A percentile compares a stretch with the other conserved stretches of the same genome.
These are phyloP conservation scores for Panagrolaimus sp. DNA, from an alignment of 1,140 invertebrate genomes.

Conservation along the genomic window DNA sequence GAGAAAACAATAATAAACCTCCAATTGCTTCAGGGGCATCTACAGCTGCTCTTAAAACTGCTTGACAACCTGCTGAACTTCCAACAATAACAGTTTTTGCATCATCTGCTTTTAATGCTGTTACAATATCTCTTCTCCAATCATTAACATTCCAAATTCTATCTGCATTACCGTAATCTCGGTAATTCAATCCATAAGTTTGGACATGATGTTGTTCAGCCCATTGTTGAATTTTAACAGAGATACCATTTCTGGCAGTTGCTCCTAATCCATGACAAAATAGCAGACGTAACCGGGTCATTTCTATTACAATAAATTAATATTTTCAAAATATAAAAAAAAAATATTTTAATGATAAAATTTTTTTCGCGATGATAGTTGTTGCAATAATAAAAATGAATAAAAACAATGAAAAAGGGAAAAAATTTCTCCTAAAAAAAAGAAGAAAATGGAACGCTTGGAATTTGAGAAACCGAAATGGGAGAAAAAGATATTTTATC, in stretches of 20 bases:
- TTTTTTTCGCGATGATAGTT: no score
- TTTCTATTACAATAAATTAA: neutral
- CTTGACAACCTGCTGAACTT: slow-evolving; percentile 25
- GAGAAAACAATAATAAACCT: slow-evolving; percentile 26
- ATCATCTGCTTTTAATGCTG: neutral
- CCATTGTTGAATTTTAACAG: slow-evolving; percentile 10
- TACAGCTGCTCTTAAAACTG: slow-evolving; percentile 22
- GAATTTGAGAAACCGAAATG: no score
- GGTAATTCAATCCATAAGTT: slow-evolving; percentile 17
- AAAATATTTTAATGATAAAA: no score
- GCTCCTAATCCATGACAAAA: slow-evolving; percentile 10
- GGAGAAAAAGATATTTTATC: no score
- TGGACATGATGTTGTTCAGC: neutral
- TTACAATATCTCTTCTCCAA: slow-evolving; percentile 22
- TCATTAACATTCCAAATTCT: slow-evolving; percentile 25
- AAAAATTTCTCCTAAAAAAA: no score
- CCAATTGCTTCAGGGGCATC: slow-evolving; percentile 2
- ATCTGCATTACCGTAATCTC: slow-evolving; percentile 15
- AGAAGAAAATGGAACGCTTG: no score
- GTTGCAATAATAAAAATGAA: no score
- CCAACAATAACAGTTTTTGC: slow-evolving; percentile 15
- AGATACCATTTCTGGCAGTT: neutral
- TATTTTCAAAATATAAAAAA: no score
- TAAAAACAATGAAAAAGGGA: no score
- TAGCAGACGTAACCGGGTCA: neutral